A percentile compares a stretch with the other conserved stretches of the same genome.
phyloP scores from a whole-genome alignment of 2,888 invertebrate species.

The Elgonia sp. region DNA sequence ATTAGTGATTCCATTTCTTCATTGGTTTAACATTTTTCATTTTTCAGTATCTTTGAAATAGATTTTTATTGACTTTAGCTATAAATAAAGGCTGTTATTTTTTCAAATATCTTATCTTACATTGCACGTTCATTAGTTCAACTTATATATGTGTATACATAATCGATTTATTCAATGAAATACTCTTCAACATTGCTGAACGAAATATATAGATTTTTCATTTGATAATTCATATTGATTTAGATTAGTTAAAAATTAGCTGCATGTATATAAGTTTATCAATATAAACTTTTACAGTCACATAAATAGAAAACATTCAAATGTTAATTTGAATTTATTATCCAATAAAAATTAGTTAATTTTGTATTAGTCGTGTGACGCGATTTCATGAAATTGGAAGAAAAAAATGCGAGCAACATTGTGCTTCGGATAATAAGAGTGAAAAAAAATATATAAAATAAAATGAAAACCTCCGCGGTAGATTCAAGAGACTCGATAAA shows the following conservation, averaged over 20 bases:
- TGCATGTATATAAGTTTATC: no score
- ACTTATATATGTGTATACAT: slow-evolving; percentile 8
- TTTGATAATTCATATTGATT: slow-evolving; percentile 11
- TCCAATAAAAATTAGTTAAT: no score
- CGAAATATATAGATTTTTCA: slow-evolving; percentile 13
- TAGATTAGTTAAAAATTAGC: no score
- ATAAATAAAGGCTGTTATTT: slow-evolving; percentile 34
- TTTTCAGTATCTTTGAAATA: no score
- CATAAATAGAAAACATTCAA: no score
- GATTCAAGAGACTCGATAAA: slow-evolving; percentile 55
- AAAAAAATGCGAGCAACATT: slow-evolving; percentile 22
- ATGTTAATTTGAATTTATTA: no score
- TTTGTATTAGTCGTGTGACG: no score
- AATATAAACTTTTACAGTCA: no score
- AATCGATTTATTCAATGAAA: slow-evolving; percentile 28
- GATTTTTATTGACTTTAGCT: no score
- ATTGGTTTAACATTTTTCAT: no score
- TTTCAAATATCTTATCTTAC: slow-evolving; percentile 33
- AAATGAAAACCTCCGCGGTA: slow-evolving; percentile 35
- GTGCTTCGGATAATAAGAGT: slow-evolving; percentile 31
- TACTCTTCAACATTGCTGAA: background rate
- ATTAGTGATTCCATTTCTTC: no score
- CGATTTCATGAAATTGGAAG: background rate
- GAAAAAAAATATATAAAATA: background rate
- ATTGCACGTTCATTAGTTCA: slow-evolving; percentile 12